A percentile compares a stretch with the other conserved stretches of the same genome.
Conservation (phyloP, 2,797 vertebrate species). For the Mus minutoides region DNA sequence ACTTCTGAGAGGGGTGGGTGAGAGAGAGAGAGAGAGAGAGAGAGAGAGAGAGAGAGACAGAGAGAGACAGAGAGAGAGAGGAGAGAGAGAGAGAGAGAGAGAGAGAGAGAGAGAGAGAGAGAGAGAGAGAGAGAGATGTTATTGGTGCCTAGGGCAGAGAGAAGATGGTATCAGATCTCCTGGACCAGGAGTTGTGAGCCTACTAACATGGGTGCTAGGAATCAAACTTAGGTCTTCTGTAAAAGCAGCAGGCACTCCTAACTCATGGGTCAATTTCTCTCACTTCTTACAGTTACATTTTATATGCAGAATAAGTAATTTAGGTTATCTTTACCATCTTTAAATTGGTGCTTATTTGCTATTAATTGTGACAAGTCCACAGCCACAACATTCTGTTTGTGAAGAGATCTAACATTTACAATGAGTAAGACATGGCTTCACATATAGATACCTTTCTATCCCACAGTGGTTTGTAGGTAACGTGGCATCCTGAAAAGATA, state of each 20-base stretch:
- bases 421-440: not conserved
- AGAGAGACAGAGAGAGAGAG: too few species aligned
- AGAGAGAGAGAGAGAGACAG: too few species aligned
- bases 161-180: not conserved
- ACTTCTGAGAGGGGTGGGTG: not conserved
- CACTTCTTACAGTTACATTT: not conserved
- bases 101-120: not conserved
- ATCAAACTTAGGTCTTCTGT: not conserved
- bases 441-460: not conserved
- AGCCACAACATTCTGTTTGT: not conserved
- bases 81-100: not conserved
- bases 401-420: not conserved
- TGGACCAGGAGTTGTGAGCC: not conserved
- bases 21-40: too few species aligned
- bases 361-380: not conserved
- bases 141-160: too few species aligned
- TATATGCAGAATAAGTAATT: not conserved
- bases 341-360: not conserved
- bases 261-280: not conserved
- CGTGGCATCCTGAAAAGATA: not conserved
- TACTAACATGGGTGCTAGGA: not conserved
- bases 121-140: not conserved
- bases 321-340: not conserved
- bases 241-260: not conserved
- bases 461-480: not conserved